Evolutionary conservation across 2,888 invertebrate species (phyloP).

Genomic region (Automeris io): DNA sequence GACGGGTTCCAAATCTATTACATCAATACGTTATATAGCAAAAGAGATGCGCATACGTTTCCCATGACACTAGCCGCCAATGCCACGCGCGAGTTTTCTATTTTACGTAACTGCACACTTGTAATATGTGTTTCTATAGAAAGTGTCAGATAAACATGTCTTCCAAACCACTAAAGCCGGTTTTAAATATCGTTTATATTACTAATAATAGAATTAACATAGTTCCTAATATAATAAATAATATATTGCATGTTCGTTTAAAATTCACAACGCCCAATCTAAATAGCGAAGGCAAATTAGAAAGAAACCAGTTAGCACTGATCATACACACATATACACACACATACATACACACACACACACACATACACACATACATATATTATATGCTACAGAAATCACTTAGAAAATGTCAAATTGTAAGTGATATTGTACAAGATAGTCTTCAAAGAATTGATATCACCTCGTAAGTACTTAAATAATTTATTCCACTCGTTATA

Average conservation of each 20-base stretch:
- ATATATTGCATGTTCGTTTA: not conserved
- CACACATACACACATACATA: too few species aligned
- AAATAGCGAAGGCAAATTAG: too few species aligned
- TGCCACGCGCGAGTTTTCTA: conserved; percentile 7
- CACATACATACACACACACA: too few species aligned
- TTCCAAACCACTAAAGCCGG: not conserved
- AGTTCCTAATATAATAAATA: not conserved
- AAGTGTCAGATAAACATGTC: conserved; percentile 3
- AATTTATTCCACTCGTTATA: too few species aligned
- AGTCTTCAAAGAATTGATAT: too few species aligned
- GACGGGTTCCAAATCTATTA: not conserved
- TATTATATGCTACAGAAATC: too few species aligned
- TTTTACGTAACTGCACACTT: conserved; percentile 5
- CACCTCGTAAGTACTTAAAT: too few species aligned
- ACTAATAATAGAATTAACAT: not conserved
- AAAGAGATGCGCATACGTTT: conserved; percentile 2
- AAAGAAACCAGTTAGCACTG: too few species aligned
- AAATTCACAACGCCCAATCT: too few species aligned
- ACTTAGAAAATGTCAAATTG: too few species aligned
- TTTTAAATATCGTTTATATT: not conserved
- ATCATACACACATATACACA: too few species aligned
- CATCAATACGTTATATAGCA: not conserved
- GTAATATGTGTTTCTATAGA: conserved; percentile 6
- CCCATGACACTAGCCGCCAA: not conserved
- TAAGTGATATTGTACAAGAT: too few species aligned